Evolutionary conservation across 2,888 invertebrate species (phyloP).

Genomic region (Eupsilia transversa): DNA sequence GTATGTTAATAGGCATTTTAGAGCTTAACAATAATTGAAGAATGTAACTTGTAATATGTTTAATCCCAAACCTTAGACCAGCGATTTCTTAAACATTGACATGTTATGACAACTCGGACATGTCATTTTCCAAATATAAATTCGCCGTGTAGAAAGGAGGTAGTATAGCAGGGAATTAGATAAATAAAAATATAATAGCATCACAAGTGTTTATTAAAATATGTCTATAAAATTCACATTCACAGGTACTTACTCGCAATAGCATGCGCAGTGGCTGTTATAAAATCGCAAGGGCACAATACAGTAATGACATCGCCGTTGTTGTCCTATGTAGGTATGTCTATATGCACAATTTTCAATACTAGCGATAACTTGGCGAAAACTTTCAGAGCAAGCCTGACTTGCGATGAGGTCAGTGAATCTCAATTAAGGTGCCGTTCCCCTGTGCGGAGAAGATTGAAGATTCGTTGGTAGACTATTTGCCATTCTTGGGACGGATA

Average conservation of each 20-base stretch:
- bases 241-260: conserved; percentile 12
- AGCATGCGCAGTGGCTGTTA: background rate
- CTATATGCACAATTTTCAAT: conserved; percentile 4
- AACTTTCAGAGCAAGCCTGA: background rate
- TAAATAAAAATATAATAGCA: conserved; percentile 18
- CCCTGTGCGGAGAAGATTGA: background rate
- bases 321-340: background rate
- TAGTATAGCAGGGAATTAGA: background rate
- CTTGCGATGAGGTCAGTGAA: background rate
- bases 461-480: background rate
- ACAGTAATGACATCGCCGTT: background rate
- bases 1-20: conserved; percentile 47
- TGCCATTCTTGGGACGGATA: background rate
- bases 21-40: background rate
- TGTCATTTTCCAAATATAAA: conserved; percentile 21
- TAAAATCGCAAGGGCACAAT: conserved; percentile 28
- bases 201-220: conserved; percentile 29
- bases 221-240: conserved; percentile 27
- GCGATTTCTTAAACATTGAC: background rate
- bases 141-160: conserved; percentile 11
- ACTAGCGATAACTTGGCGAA: background rate
- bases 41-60: background rate
- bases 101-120: conserved; percentile 30
- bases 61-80: background rate
- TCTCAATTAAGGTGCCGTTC: background rate